phyloP scores from a whole-genome alignment of 2,797 vertebrate genomes.

The Craterocephalus amniculus region DNA sequence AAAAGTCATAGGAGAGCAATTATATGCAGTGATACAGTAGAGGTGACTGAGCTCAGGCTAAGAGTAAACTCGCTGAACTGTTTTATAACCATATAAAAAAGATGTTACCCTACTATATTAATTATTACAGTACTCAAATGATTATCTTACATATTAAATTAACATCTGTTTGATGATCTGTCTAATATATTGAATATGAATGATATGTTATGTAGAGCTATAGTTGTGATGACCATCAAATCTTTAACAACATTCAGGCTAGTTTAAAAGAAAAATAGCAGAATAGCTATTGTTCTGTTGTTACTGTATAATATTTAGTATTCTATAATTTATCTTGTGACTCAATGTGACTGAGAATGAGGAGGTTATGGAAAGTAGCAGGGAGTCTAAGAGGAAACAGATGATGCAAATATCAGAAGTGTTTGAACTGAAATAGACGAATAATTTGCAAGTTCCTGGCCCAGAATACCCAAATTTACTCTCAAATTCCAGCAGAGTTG shows the following conservation, averaged over 20 bases:
- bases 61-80: neutral
- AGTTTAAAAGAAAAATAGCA: constrained; percentile 2
- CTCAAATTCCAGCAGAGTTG: neutral
- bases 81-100: neutral
- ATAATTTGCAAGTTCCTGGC: neutral
- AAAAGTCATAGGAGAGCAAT: too few relatives aligned
- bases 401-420: neutral
- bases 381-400: neutral
- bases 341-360: constrained; percentile 8
- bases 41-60: neutral
- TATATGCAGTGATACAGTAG: neutral
- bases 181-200: neutral
- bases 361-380: neutral
- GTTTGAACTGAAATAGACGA: neutral
- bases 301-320: constrained; percentile 1
- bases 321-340: constrained; percentile 16
- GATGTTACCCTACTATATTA: neutral
- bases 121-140: neutral
- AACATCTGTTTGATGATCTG: neutral
- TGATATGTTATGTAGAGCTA: neutral
- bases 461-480: neutral
- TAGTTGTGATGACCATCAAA: neutral
- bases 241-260: neutral
- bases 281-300: too few relatives aligned
- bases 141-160: neutral